Percentiles rank a stretch among this genome's conserved stretches.
phyloP scores from a whole-genome alignment of 2,113 vertebrate species.

The Syngnathus typhle region DNA sequence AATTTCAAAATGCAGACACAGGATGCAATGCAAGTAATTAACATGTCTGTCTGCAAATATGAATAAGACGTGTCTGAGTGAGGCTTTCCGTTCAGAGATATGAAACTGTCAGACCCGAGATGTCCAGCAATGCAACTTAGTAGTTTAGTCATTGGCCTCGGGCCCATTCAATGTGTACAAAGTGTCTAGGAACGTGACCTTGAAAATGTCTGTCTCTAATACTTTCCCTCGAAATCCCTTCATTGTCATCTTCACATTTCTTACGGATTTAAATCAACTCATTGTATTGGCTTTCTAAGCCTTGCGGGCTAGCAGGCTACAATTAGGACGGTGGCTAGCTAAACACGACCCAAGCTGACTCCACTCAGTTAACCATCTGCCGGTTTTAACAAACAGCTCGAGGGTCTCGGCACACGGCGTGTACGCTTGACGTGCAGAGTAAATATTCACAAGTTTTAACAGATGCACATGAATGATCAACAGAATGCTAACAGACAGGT shows the following conservation, averaged over 20 bases:
- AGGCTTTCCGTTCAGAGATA: neutral
- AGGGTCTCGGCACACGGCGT: constrained; percentile 26
- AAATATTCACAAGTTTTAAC: constrained; percentile 50
- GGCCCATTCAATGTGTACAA: neutral
- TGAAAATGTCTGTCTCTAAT: neutral
- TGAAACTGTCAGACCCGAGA: neutral
- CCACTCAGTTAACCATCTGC: constrained; percentile 63
- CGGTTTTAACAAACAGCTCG: constrained; percentile 56
- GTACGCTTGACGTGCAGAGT: constrained; percentile 17
- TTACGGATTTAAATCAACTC: neutral
- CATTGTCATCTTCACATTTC: neutral
- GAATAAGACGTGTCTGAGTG: neutral
- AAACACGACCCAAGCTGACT: constrained; percentile 51
- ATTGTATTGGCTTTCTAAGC: constrained; percentile 28
- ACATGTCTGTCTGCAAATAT: neutral
- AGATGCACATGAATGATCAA: constrained; percentile 52
- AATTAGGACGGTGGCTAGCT: constrained; percentile 44
- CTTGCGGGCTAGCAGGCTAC: constrained; percentile 46
- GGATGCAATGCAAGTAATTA: neutral
- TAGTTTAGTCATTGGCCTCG: neutral
- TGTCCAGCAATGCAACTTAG: neutral
- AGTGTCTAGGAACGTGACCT: too few species aligned
- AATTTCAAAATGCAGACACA: neutral
- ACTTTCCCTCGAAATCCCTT: neutral
- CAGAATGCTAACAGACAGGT: constrained; percentile 40